Conservation (phyloP, 2,888 invertebrate genomes). For the Sarcophaga rosellei region DNA sequence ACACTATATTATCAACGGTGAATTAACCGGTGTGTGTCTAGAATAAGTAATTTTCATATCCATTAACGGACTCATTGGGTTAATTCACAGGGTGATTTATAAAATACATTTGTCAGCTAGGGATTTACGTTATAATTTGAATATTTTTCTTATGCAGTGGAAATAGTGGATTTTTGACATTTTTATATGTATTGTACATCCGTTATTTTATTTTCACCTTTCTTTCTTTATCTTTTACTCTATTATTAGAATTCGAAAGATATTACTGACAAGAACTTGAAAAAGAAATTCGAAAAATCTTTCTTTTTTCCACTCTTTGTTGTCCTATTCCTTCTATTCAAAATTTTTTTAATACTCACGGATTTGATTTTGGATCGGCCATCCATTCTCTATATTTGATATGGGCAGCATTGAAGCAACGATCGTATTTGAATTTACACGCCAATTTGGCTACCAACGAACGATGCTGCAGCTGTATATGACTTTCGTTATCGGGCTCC, state of each 20-base stretch:
- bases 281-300: too few relatives aligned
- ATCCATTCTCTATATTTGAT: slow-evolving; percentile 83
- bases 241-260: too few relatives aligned
- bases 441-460: slow-evolving; percentile 83
- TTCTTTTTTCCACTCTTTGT: too few relatives aligned
- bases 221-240: too few relatives aligned
- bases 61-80: too few relatives aligned
- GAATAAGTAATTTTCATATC: too few relatives aligned
- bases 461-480: slow-evolving; percentile 82
- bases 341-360: slow-evolving; percentile 78
- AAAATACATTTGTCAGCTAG: not conserved
- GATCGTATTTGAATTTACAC: slow-evolving; percentile 82
- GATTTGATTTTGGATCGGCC: slow-evolving; percentile 81
- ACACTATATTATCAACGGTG: not conserved
- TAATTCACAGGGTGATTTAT: not conserved
- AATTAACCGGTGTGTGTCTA: not conserved
- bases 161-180: not conserved
- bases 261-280: too few relatives aligned
- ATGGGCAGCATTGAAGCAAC: slow-evolving; percentile 82
- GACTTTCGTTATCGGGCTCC: slow-evolving; percentile 82
- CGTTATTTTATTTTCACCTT: not conserved
- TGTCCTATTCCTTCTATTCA: too few relatives aligned
- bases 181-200: too few relatives aligned
- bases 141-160: not conserved
- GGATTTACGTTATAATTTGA: not conserved